Percentiles rank a stretch among this genome's conserved stretches.
These are phyloP conservation scores for Spodoptera littoralis DNA, from an alignment of 2,888 invertebrate genomes.

Conservation along the genomic window DNA sequence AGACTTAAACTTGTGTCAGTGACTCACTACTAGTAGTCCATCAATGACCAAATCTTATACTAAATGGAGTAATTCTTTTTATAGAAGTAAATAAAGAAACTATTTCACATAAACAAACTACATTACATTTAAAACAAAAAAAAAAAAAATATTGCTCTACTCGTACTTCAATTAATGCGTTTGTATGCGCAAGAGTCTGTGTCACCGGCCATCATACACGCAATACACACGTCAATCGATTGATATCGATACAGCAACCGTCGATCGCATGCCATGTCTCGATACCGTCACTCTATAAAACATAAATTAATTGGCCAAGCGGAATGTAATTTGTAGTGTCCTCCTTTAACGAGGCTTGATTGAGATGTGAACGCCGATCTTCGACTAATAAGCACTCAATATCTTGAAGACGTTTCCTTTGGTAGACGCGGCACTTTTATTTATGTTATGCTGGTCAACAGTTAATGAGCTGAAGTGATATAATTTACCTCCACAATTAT, in stretches of 20 bases:
- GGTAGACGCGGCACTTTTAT: slow-evolving; percentile 38
- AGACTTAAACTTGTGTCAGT: too few relatives aligned
- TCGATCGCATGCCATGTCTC: slow-evolving; percentile 59
- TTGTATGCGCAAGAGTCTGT: slow-evolving; percentile 22
- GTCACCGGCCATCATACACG: slow-evolving; percentile 52
- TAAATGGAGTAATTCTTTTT: too few relatives aligned
- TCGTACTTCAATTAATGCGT: not conserved
- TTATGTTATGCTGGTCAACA: slow-evolving; percentile 26
- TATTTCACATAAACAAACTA: too few relatives aligned
- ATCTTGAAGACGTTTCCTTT: slow-evolving; percentile 40
- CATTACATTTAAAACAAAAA: too few relatives aligned
- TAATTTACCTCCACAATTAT: slow-evolving; percentile 29
- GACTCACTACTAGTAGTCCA: too few relatives aligned
- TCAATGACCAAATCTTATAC: too few relatives aligned
- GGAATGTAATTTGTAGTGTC: slow-evolving; percentile 68
- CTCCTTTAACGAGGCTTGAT: slow-evolving; percentile 68
- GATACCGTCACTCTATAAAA: slow-evolving; percentile 64
- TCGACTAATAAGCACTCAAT: slow-evolving; percentile 45
- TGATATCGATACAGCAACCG: slow-evolving; percentile 70
- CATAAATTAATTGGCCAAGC: slow-evolving; percentile 68
- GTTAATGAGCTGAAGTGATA: slow-evolving; percentile 41
- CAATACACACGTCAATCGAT: slow-evolving; percentile 71
- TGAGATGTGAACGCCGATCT: slow-evolving; percentile 61
- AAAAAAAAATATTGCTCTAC: too few relatives aligned
- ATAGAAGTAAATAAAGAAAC: too few relatives aligned